Percentiles rank a stretch among this genome's conserved stretches.
phyloP scores from a whole-genome alignment of 1,140 invertebrate genomes.

The Frieseomelitta varia region DNA sequence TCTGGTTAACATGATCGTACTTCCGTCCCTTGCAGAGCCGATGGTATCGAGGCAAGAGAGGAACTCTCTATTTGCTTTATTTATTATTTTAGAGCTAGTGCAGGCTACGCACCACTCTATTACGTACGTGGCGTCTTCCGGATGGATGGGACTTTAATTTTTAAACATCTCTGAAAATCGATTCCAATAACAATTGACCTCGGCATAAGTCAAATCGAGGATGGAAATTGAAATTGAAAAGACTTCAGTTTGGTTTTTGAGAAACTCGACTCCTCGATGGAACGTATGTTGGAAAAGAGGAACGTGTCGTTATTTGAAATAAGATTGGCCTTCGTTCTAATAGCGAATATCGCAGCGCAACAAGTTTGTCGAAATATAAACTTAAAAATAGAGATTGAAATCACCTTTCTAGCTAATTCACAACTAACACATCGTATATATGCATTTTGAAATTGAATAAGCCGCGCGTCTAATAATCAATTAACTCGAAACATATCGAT shows the following conservation, averaged over 20 bases:
- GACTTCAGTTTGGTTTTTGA: neutral
- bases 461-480: too few relatives aligned
- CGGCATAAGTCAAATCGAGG: neutral
- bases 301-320: neutral
- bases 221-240: neutral
- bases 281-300: neutral
- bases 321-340: neutral
- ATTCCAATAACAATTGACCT: neutral
- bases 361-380: too few relatives aligned
- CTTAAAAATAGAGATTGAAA: too few relatives aligned
- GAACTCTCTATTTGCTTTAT: neutral
- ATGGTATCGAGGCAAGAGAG: constrained; percentile 2
- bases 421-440: too few relatives aligned
- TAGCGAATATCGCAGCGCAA: neutral
- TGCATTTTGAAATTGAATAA: too few relatives aligned
- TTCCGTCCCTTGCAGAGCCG: constrained; percentile 25
- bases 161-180: neutral
- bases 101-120: neutral
- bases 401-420: too few relatives aligned
- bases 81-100: neutral
- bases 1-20: constrained; percentile 66
- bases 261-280: neutral
- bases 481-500: neutral
- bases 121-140: too few relatives aligned
- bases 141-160: neutral